A percentile compares a stretch with the other conserved stretches of the same genome.
phyloP scores from a whole-genome alignment of 2,797 vertebrate species.

The Sebastes steindachneri region DNA sequence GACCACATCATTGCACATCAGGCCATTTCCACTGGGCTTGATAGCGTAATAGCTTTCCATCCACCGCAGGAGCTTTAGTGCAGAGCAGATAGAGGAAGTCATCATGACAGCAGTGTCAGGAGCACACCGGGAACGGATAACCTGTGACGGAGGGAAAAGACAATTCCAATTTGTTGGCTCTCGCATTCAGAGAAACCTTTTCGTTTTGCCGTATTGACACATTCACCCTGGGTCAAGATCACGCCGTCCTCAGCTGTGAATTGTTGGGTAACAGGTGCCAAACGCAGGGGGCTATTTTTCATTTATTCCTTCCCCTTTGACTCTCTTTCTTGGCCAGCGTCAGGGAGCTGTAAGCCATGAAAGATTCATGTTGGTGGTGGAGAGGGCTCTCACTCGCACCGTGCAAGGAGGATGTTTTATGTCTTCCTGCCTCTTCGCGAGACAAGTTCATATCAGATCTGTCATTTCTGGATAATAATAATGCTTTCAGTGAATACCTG shows the following conservation, averaged over 20 bases:
- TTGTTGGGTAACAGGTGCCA: constrained; percentile 50
- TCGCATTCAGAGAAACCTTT: constrained; percentile 33
- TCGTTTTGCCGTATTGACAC: not conserved
- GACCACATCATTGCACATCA: constrained; percentile 60
- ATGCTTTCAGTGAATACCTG: not conserved
- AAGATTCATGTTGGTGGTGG: constrained; percentile 58
- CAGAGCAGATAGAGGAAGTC: constrained; percentile 63
- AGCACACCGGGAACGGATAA: constrained; percentile 67
- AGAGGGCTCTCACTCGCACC: constrained; percentile 26
- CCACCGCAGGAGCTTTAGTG: constrained; percentile 63
- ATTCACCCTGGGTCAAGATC: constrained; percentile 38
- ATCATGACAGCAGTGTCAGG: constrained; percentile 75
- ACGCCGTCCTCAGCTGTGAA: constrained; percentile 30
- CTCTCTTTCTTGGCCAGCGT: constrained; percentile 19
- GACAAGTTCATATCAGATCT: constrained; percentile 32
- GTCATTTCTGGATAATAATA: constrained; percentile 20
- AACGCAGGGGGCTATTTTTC: constrained; percentile 4
- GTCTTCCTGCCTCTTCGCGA: constrained; percentile 29
- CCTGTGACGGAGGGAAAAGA: constrained; percentile 57
- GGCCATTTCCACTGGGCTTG: constrained; percentile 60
- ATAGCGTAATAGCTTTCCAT: constrained; percentile 67
- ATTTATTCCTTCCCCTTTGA: constrained; percentile 6
- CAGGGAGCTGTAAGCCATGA: constrained; percentile 45
- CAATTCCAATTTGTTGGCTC: constrained; percentile 52
- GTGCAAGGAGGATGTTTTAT: constrained; percentile 46